Evolutionary conservation across 1,140 invertebrate species (phyloP).

Genomic region (Penaeus japonicus): DNA sequence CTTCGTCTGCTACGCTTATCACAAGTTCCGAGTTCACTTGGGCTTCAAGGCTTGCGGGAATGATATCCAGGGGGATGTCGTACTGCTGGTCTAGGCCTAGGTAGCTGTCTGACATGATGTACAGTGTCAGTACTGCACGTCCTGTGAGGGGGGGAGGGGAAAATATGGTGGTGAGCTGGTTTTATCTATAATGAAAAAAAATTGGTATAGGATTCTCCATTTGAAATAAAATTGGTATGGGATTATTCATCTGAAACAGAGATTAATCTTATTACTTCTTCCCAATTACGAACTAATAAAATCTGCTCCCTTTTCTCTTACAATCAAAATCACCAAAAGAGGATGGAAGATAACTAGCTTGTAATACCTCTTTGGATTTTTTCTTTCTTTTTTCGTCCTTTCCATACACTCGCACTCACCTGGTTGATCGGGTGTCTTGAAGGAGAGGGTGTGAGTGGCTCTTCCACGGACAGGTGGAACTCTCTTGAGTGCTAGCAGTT

Average conservation of each 20-base stretch:
- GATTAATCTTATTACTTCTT: too few relatives aligned
- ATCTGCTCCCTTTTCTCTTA: too few relatives aligned
- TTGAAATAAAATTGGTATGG: background rate
- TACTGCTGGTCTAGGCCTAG: conserved; percentile 96
- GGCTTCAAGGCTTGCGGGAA: background rate
- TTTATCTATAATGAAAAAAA: background rate
- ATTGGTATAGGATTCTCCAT: background rate
- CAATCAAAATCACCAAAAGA: background rate
- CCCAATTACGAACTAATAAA: background rate
- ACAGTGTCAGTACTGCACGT: conserved; percentile 79
- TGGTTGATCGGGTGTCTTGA: conserved; percentile 71
- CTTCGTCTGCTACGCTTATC: background rate
- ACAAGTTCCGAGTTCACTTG: background rate
- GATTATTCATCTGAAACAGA: too few relatives aligned
- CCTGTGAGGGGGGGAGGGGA: conserved; percentile 69
- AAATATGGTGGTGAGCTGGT: background rate
- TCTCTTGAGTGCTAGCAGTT: conserved; percentile 89
- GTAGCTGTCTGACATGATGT: conserved; percentile 93
- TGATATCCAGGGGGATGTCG: conserved; percentile 64
- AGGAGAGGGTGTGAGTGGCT: conserved; percentile 69
- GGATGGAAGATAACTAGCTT: background rate
- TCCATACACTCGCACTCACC: conserved; percentile 60
- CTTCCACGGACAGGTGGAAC: conserved; percentile 66
- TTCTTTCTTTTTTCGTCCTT: too few relatives aligned
- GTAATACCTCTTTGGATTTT: background rate